phyloP scores from a whole-genome alignment of 2,797 vertebrate species.

The Lepus oiostolus region DNA sequence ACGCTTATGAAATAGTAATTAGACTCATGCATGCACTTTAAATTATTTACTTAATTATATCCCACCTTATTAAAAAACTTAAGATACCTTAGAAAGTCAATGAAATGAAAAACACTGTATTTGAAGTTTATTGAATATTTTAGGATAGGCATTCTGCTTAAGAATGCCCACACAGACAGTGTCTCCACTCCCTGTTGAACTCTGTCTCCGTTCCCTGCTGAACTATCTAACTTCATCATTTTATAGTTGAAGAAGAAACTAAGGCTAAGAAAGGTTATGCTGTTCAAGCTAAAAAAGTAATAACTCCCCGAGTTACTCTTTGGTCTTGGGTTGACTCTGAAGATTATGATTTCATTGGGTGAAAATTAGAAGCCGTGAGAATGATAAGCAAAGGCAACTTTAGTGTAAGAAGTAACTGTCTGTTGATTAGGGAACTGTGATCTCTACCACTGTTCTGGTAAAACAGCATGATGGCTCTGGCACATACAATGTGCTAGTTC shows the following conservation, averaged over 20 bases:
- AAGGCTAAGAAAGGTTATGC: not conserved
- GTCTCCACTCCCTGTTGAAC: not conserved
- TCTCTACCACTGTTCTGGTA: not conserved
- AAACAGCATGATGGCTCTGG: not conserved
- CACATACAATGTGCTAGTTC: not conserved
- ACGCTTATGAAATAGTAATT: not conserved
- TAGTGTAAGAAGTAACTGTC: not conserved
- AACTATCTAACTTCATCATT: not conserved
- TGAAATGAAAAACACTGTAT: not conserved
- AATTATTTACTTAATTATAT: conserved; percentile 36
- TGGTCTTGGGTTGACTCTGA: not conserved
- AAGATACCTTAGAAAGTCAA: conserved; percentile 36
- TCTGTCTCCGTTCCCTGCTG: not conserved
- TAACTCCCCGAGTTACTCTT: not conserved
- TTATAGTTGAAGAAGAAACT: conserved; percentile 25
- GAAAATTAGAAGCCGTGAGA: not conserved
- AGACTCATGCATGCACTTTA: not conserved
- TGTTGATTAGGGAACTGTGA: not conserved
- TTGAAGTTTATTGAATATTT: not conserved
- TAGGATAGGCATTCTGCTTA: not conserved
- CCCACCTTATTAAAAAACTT: conserved; percentile 45
- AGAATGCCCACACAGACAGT: not conserved
- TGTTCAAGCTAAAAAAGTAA: not conserved
- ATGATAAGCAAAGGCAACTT: conserved; percentile 24
- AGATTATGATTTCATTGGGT: conserved; percentile 25